Conservation (phyloP, 23 tunicate genomes). For the Ascidia mentula region DNA sequence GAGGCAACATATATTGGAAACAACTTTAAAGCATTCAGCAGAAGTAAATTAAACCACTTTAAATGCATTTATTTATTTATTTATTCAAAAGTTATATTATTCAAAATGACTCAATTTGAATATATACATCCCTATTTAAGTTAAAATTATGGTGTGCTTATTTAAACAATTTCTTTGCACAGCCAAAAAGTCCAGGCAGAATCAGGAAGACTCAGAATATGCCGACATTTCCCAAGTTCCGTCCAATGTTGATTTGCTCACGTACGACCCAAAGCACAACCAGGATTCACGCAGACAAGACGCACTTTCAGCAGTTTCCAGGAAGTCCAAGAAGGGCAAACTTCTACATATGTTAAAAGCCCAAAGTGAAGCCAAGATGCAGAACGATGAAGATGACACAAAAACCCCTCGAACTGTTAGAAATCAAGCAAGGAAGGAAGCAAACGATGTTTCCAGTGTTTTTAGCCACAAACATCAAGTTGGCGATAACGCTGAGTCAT, state of each 20-base stretch:
- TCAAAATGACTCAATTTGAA: too few species aligned
- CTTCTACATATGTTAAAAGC: constrained; percentile 38
- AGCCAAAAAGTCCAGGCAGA: constrained; percentile 6
- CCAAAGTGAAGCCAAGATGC: constrained; percentile 29
- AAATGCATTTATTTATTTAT: not conserved
- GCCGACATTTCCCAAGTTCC: constrained; percentile 46
- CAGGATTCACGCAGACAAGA: not conserved
- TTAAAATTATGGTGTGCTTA: too few species aligned
- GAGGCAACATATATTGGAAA: constrained; percentile 14
- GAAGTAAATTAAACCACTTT: not conserved
- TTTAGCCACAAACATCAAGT: not conserved
- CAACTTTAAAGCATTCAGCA: constrained; percentile 1
- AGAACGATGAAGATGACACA: not conserved
- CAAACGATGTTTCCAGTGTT: too few species aligned
- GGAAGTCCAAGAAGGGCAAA: constrained; percentile 41
- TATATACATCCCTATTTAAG: too few species aligned
- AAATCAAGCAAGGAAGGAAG: not conserved
- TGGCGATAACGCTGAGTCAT: not conserved
- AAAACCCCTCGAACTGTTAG: not conserved
- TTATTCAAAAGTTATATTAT: not conserved
- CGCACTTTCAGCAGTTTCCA: not conserved
- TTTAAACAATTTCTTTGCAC: not conserved
- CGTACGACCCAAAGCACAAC: constrained; percentile 16
- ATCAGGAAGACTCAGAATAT: constrained; percentile 11
- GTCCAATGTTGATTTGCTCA: constrained; percentile 62